Conservation (phyloP, 2,797 vertebrate genomes). For the Pelodytes ibericus region DNA sequence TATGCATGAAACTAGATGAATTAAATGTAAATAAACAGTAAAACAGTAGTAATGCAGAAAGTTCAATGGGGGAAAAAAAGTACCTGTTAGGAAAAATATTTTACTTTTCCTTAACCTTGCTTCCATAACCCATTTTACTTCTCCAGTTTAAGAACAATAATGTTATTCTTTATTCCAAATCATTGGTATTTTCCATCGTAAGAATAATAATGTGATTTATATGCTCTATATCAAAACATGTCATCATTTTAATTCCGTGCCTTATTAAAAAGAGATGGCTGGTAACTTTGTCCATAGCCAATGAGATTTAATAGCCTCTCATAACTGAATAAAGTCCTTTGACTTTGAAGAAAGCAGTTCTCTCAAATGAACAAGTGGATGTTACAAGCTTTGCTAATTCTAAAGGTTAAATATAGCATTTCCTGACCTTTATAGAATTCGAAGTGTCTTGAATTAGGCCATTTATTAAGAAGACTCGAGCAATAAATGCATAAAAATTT, state of each 20-base stretch:
- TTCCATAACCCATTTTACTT: no score
- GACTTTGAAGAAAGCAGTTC: slow-evolving; percentile 22
- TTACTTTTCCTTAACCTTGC: no score
- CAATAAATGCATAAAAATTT: slow-evolving; percentile 39
- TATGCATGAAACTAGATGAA: no score
- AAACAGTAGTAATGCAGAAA: no score
- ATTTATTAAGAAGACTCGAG: slow-evolving; percentile 42
- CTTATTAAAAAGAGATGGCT: slow-evolving; percentile 32
- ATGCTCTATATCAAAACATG: slow-evolving; percentile 39
- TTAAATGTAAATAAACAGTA: no score
- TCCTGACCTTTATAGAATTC: slow-evolving; percentile 31
- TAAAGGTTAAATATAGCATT: slow-evolving; percentile 21
- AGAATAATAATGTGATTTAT: slow-evolving; percentile 13
- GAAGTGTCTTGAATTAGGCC: slow-evolving; percentile 37
- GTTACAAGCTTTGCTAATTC: slow-evolving; percentile 28
- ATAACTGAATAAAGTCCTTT: slow-evolving; percentile 23
- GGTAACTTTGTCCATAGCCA: slow-evolving; percentile 14
- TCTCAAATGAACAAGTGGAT: slow-evolving; percentile 2
- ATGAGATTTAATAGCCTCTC: slow-evolving; percentile 40
- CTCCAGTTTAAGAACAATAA: slow-evolving; percentile 4
- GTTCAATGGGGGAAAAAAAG: no score
- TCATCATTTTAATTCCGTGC: slow-evolving; percentile 29
- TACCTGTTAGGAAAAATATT: no score
- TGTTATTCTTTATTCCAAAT: not conserved
- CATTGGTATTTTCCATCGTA: not conserved